Percentiles rank a stretch among this genome's conserved stretches.
These are phyloP conservation scores for Odocoileus virginianus DNA, from an alignment of 2,113 vertebrate species.

Conservation along the genomic window DNA sequence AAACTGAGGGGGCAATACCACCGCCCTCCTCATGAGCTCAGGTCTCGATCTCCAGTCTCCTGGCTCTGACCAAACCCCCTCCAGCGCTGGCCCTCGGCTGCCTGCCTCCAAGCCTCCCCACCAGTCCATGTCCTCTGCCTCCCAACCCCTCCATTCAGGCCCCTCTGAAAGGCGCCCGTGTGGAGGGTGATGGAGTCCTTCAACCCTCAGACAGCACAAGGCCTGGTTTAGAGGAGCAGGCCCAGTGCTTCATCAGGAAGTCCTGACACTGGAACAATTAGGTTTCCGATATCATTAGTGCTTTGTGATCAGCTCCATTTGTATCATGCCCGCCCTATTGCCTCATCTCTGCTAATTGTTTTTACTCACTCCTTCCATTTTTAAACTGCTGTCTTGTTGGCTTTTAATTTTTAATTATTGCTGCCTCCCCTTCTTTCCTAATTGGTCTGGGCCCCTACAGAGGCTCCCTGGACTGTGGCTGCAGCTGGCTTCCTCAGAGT, in stretches of 20 bases:
- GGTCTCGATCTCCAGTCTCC: neutral
- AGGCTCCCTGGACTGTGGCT: neutral
- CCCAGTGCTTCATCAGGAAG: conserved; percentile 81
- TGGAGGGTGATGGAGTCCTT: conserved; percentile 63
- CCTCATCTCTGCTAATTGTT: conserved; percentile 80
- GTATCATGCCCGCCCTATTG: conserved; percentile 74
- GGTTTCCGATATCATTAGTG: conserved; percentile 83
- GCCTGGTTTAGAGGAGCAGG: conserved; percentile 71
- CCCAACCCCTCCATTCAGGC: neutral
- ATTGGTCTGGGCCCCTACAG: neutral
- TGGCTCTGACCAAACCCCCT: neutral
- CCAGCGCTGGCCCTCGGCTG: fast-evolving
- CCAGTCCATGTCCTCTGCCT: neutral
- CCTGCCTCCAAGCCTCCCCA: neutral
- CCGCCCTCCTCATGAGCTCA: neutral
- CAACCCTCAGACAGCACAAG: conserved; percentile 47
- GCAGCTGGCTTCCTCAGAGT: neutral
- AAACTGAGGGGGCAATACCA: neutral
- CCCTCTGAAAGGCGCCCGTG: neutral
- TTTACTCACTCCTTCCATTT: conserved; percentile 81
- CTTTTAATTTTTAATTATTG: conserved; percentile 85
- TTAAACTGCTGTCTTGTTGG: conserved; percentile 80
- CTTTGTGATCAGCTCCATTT: conserved; percentile 81
- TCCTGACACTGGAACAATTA: conserved; percentile 82
- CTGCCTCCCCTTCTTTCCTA: conserved; percentile 63